phyloP scores from a whole-genome alignment of 2,113 vertebrate genomes.

The Podilymbus podiceps region DNA sequence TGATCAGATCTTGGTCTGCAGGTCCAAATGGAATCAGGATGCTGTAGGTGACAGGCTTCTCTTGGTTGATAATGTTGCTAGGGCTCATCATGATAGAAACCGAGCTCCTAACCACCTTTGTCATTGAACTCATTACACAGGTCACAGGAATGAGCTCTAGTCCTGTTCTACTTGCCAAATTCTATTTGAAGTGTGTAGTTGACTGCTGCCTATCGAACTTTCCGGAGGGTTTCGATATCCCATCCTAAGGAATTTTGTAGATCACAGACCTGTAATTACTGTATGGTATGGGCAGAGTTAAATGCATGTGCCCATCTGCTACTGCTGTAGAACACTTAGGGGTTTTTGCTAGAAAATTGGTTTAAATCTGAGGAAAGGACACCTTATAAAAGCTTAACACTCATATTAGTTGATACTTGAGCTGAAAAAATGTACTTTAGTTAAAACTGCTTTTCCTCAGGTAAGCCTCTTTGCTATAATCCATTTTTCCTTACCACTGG shows the following conservation, averaged over 20 bases:
- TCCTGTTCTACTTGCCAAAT: not conserved
- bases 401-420: not conserved
- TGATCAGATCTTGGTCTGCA: not conserved
- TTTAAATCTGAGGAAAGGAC: not conserved
- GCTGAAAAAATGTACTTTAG: not conserved
- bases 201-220: not conserved
- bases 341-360: not conserved
- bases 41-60: not conserved
- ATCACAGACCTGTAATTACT: not conserved
- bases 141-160: not conserved
- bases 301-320: not conserved
- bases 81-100: not conserved
- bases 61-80: not conserved
- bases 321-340: not conserved
- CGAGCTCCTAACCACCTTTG: not conserved
- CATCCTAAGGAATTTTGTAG: not conserved
- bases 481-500: not conserved
- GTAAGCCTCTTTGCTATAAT: not conserved
- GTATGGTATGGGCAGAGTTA: not conserved
- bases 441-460: not conserved
- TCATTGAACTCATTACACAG: not conserved
- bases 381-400: not conserved
- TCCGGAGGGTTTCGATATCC: not conserved
- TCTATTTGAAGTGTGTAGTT: not conserved
- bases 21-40: not conserved